These are phyloP conservation scores for Anthoptus insignis DNA, from an alignment of 2,888 invertebrate species.

Conservation along the genomic window DNA sequence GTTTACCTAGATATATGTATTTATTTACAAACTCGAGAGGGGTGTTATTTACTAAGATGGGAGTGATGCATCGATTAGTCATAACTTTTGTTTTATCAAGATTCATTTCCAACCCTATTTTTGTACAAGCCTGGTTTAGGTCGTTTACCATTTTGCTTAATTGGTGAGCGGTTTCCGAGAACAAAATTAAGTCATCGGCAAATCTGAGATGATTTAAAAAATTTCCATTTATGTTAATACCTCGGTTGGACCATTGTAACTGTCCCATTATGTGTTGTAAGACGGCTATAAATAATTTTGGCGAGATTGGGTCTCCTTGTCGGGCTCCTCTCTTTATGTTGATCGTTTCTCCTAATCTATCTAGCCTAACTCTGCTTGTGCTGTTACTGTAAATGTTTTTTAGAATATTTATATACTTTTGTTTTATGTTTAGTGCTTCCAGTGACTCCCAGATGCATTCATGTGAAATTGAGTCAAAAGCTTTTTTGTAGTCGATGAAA, in stretches of 20 bases:
- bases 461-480: constrained; percentile 38
- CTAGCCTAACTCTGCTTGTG: constrained; percentile 33
- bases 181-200: background rate
- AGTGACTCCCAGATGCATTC: constrained; percentile 37
- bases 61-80: constrained; percentile 16
- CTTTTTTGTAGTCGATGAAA: constrained; percentile 41
- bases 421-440: constrained; percentile 7
- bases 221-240: constrained; percentile 2
- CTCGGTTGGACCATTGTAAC: background rate
- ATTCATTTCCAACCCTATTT: constrained; percentile 11
- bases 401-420: constrained; percentile 34
- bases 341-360: constrained; percentile 25
- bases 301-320: constrained; percentile 32
- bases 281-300: background rate
- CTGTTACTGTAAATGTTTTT: constrained; percentile 27
- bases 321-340: constrained; percentile 23
- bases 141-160: too few species aligned
- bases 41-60: constrained; percentile 22
- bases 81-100: constrained; percentile 24
- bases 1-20: too few species aligned
- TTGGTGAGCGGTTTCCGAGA: background rate
- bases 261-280: constrained; percentile 12
- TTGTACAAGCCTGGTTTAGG: background rate
- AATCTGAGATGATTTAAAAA: background rate
- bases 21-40: constrained; percentile 19